Evolutionary conservation across 64 coral and sea anemone genomes (phyloP).

Genomic region (Catalaphyllia jardinei): DNA sequence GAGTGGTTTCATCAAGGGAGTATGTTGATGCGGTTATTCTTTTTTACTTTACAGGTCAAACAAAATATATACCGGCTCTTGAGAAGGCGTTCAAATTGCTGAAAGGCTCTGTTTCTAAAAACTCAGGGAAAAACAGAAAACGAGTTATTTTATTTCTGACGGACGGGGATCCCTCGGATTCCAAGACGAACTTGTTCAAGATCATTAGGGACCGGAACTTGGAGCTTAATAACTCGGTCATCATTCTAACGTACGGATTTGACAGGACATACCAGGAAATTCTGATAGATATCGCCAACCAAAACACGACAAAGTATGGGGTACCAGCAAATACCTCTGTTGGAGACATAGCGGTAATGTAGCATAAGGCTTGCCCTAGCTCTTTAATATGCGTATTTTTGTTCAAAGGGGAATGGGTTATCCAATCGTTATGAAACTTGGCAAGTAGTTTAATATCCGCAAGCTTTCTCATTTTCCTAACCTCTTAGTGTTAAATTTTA

Average conservation of each 20-base stretch:
- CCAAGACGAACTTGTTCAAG: background rate
- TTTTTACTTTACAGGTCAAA: background rate
- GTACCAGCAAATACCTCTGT: background rate
- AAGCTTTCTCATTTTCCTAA: too few relatives aligned
- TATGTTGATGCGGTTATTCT: too few relatives aligned
- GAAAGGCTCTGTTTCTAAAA: background rate
- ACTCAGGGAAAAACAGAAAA: background rate
- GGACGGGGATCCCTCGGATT: background rate
- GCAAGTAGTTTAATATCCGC: too few relatives aligned
- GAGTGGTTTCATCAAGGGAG: too few relatives aligned
- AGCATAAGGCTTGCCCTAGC: background rate
- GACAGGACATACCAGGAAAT: background rate
- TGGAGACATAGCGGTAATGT: constrained; percentile 22
- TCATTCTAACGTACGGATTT: constrained; percentile 39
- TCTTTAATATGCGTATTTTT: too few relatives aligned
- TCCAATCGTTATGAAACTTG: too few relatives aligned
- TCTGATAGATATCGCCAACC: constrained; percentile 22
- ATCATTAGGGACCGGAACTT: constrained; percentile 10
- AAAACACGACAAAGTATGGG: background rate
- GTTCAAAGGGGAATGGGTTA: too few relatives aligned
- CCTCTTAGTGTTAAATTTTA: too few relatives aligned
- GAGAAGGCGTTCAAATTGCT: background rate
- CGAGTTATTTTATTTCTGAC: constrained; percentile 34
- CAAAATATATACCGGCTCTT: background rate
- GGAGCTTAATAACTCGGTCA: constrained; percentile 4